Evolutionary conservation across 2,113 vertebrate genomes (phyloP), one percentile per base, ranked within the genome.

Genomic region (cattle (Bos taurus)): DNA sequence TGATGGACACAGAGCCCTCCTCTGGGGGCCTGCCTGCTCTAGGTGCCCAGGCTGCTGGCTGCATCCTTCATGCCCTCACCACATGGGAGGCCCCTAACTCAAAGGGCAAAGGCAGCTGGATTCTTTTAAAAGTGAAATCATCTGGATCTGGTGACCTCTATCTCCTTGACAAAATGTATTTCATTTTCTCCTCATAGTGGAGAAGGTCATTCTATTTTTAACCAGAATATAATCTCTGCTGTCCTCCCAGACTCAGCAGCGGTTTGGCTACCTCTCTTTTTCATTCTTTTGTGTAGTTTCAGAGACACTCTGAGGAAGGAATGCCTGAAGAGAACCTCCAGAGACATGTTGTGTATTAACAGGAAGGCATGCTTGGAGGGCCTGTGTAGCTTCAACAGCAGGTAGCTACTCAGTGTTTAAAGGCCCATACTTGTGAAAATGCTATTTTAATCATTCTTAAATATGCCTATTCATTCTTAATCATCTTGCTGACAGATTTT

Each of bases 151-250:
- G 40, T 97, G 93, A 94, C 78, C 77, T 96, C 78, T 97, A 94
- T 81, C 92, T 97, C 95, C 91, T 95, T 94, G 91, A 93, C 81
- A 67, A 98, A 98, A 97, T 84, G 60, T 96, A 95, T 89, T 95
- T 95, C 40, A 90, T 96, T 97, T 97, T 97, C 95, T 97, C 80
- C 88, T 74, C 57, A 26, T 54, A 85, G 89, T 74, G 26, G 95
- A 95, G 89, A 96, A 96, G 91, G 91, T 90, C 94, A 91, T 94
- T 91, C 94, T 98, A 97, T 98, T 98, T 97, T 97, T 95, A 98
- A 96, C 93, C 92, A 95, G 92, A 91, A 87, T 95, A 93, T 93
- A 95, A 95, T 95, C 85, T 97, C 81, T 71, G 36, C 78, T 91
- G 36, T 91, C 43, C 92, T 97, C 46, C 56, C 36, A 1, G 19